phyloP scores from a whole-genome alignment of 2,113 vertebrate genomes.

The Apteryx owenii region DNA sequence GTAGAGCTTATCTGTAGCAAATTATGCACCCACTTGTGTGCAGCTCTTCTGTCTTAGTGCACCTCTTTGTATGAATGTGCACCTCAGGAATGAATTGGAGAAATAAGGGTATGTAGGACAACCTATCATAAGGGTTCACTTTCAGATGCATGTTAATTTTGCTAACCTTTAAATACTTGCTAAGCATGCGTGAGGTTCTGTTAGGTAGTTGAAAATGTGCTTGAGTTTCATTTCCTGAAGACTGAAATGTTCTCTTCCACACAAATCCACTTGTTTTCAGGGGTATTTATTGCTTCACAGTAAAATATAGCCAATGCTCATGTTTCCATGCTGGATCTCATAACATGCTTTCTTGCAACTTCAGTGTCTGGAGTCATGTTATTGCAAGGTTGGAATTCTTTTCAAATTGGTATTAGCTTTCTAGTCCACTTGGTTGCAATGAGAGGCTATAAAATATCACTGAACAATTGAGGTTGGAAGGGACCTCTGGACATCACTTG shows the following conservation, averaged over 20 bases:
- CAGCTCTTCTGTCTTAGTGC: background rate
- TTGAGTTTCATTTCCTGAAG: background rate
- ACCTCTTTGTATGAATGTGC: background rate
- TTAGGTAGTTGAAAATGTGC: accelerated
- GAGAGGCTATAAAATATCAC: background rate
- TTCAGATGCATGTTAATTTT: background rate
- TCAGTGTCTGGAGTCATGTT: background rate
- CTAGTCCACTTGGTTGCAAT: background rate
- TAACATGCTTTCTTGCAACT: background rate
- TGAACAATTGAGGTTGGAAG: too few relatives aligned
- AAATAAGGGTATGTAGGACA: accelerated
- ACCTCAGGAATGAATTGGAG: accelerated
- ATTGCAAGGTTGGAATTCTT: background rate
- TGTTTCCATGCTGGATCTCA: background rate
- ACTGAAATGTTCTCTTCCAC: background rate
- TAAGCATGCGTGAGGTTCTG: background rate
- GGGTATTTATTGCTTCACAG: background rate
- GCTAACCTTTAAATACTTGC: background rate
- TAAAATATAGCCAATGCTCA: background rate
- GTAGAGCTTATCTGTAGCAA: too few relatives aligned
- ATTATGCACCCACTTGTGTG: background rate
- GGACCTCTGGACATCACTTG: too few relatives aligned
- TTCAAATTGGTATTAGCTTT: background rate
- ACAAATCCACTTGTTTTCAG: background rate
- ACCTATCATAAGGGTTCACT: background rate